Percentiles rank a stretch among this genome's conserved stretches.
Evolutionary conservation across 2,888 invertebrate genomes (phyloP).

Genomic region (Melanophora roralis): DNA sequence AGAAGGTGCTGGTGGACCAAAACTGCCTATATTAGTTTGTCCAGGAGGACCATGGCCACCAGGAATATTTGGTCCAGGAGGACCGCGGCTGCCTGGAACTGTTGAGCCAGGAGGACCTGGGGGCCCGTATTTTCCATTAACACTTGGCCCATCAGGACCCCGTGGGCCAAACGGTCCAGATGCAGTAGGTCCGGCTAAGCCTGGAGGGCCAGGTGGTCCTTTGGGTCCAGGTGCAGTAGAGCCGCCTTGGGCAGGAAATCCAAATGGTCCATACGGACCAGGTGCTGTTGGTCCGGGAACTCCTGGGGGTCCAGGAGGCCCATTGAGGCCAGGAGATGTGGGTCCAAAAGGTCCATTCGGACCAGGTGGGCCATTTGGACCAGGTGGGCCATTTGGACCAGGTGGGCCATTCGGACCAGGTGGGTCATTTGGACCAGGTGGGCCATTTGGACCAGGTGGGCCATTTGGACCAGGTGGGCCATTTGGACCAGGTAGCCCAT

Average conservation of each 20-base stretch:
- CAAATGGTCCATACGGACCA: conserved; percentile 77
- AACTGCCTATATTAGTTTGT: conserved; percentile 73
- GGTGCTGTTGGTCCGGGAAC: neutral
- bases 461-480: neutral
- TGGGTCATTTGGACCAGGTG: conserved; percentile 70
- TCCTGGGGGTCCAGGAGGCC: conserved; percentile 71
- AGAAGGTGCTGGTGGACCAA: conserved; percentile 67
- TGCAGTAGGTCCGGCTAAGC: neutral
- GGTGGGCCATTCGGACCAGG: neutral
- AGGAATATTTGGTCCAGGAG: conserved; percentile 67
- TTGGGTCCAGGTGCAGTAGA: conserved; percentile 75
- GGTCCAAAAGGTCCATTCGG: conserved; percentile 73
- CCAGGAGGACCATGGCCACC: conserved; percentile 73
- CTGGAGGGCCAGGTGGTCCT: conserved; percentile 76
- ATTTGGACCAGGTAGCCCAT: neutral
- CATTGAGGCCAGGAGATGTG: conserved; percentile 74
- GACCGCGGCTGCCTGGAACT: conserved; percentile 70
- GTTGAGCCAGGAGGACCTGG: neutral
- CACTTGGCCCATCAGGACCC: neutral
- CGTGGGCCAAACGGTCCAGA: neutral
- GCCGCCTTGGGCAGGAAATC: conserved; percentile 76
- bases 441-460: conserved; percentile 74
- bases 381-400: conserved; percentile 76
- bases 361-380: conserved; percentile 64
- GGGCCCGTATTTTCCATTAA: neutral